phyloP scores from a whole-genome alignment of 2,797 vertebrate genomes.

The Aselliscus stoliczkanus region DNA sequence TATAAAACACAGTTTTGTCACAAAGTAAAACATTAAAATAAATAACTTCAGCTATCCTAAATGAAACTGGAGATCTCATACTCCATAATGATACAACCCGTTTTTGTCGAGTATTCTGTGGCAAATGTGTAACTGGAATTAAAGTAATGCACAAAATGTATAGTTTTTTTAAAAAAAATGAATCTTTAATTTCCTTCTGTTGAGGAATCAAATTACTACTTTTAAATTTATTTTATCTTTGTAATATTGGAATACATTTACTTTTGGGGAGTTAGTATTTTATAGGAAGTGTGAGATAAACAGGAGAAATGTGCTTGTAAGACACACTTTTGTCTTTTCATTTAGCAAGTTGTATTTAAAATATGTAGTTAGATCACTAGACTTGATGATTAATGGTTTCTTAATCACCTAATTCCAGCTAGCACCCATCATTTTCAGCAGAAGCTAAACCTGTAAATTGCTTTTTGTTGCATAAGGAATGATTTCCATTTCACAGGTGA shows the following conservation, averaged over 20 bases:
- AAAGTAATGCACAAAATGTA: not conserved
- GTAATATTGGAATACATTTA: not conserved
- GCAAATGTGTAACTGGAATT: not conserved
- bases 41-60: not conserved
- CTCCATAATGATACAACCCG: not conserved
- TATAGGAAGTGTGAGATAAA: not conserved
- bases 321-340: not conserved
- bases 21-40: not conserved
- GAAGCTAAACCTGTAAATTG: not conserved
- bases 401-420: not conserved
- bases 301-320: not conserved
- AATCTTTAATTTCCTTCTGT: not conserved
- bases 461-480: not conserved
- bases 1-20: not conserved
- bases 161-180: not conserved
- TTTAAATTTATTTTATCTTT: slow-evolving; percentile 14
- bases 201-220: not conserved
- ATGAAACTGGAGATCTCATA: not conserved
- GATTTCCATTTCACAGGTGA: not conserved
- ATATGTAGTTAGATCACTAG: not conserved
- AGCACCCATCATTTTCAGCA: not conserved
- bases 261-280: not conserved
- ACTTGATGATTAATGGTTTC: not conserved
- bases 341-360: not conserved
- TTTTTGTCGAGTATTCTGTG: not conserved